These are phyloP conservation scores for Dyspetes luteomarginatus DNA, from an alignment of 2,888 invertebrate genomes.

Conservation along the genomic window DNA sequence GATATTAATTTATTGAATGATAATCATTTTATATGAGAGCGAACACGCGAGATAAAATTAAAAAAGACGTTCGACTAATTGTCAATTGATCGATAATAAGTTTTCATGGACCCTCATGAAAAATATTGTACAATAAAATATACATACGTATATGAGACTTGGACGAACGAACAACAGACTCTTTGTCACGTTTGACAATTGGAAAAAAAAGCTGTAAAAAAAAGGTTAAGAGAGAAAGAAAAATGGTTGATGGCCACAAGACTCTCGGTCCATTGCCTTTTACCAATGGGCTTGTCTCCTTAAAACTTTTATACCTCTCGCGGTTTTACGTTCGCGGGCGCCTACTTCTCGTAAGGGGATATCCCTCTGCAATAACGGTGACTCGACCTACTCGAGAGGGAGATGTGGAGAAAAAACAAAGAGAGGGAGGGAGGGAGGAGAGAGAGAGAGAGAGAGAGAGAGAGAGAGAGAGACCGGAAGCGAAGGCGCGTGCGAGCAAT, in stretches of 20 bases:
- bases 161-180: not conserved
- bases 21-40: too few species aligned
- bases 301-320: constrained; percentile 68
- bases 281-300: constrained; percentile 70
- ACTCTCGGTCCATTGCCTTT: constrained; percentile 71
- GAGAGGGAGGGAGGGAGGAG: constrained; percentile 11
- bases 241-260: constrained; percentile 54
- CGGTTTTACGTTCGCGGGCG: constrained; percentile 55
- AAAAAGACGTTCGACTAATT: too few species aligned
- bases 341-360: constrained; percentile 68
- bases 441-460: constrained; percentile 25
- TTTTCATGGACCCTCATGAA: not conserved
- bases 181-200: constrained; percentile 22
- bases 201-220: constrained; percentile 13
- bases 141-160: not conserved
- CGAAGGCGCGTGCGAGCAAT: constrained; percentile 61
- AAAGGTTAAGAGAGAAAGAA: constrained; percentile 57
- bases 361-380: constrained; percentile 74
- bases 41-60: too few species aligned
- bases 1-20: not conserved
- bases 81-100: too few species aligned
- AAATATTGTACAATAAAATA: not conserved
- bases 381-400: constrained; percentile 73
- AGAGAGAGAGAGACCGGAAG: constrained; percentile 49
- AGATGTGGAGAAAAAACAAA: too few species aligned